phyloP scores from a whole-genome alignment of 1,140 invertebrate genomes.

The Aphis gossypii region DNA sequence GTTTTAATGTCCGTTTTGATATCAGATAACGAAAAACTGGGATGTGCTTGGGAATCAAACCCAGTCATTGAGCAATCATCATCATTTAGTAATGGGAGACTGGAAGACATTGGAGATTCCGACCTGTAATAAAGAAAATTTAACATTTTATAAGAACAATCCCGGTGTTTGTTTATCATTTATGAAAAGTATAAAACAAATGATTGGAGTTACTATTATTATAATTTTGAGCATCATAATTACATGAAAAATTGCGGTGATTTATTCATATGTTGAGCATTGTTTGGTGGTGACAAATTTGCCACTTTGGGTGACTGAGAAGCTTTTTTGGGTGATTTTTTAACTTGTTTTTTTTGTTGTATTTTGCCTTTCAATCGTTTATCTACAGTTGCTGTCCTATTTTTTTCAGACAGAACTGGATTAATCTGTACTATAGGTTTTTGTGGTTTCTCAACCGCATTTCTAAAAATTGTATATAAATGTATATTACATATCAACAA shows the following conservation, averaged over 20 bases:
- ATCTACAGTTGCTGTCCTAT: constrained; percentile 44
- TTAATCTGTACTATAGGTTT: constrained; percentile 46
- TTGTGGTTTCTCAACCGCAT: constrained; percentile 53
- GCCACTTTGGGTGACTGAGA: constrained; percentile 53
- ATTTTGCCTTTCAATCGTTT: constrained; percentile 48
- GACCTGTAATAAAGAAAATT: constrained; percentile 28
- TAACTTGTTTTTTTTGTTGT: constrained; percentile 45
- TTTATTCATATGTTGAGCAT: constrained; percentile 57
- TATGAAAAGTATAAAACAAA: neutral
- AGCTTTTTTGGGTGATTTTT: constrained; percentile 53
- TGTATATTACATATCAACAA: neutral
- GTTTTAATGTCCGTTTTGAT: constrained; percentile 46
- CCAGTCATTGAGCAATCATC: constrained; percentile 58
- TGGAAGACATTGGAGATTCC: constrained; percentile 57
- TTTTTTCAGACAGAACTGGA: constrained; percentile 51
- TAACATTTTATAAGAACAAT: neutral
- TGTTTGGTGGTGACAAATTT: constrained; percentile 55
- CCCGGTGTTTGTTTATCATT: neutral
- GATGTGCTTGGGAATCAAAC: constrained; percentile 56
- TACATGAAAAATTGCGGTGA: constrained; percentile 56
- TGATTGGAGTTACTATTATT: neutral
- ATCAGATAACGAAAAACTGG: constrained; percentile 51
- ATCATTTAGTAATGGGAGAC: constrained; percentile 51
- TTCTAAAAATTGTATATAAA: constrained; percentile 13
- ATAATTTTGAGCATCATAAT: neutral